Evolutionary conservation across 2,797 vertebrate species (phyloP), one percentile per base, ranked within the genome.

Genomic region (Sylvilagus floridanus): DNA sequence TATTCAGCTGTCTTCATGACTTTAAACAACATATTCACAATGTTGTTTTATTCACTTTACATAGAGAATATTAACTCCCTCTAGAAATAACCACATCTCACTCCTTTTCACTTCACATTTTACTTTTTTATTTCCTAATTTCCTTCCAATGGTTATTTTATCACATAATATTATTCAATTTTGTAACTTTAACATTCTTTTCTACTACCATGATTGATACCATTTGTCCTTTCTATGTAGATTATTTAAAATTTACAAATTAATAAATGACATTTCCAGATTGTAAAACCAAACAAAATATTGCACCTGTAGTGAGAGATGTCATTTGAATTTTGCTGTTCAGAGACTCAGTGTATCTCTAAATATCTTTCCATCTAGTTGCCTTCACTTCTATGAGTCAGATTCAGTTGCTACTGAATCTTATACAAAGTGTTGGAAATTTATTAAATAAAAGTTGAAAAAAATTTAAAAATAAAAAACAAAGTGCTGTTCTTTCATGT

Each of bases 1-100:
- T 84, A 77, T 84, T 91, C 65, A 42, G 9, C 78, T 91, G 22
- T 6, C 83, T 92, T 92, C 60, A 68, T 63, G 37, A 82, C 4
- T 77, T 84, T 73, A 85, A 72, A 76, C 14, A 88, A 77, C 17
- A n/a, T 75, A 52, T 21, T 88, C 69, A 50, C 35, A 81, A 65
- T 4, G 62, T 28, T 82, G 1, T 62, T 79, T 68, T 92, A 65
- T n/a, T 37, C 14, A 84, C 13, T 69, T 91, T 78, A n/a, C 1
- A 54, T 21, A 84, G 32, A 84, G 52, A 87, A 82, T 60, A 78
- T 47, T 77, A 19, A 68, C 57, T 78, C 7, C 12, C 5, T 78
- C 37, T 6, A 68, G 50, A 84, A 90, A 50, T 81, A 8, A 84
- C 62, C 35, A 35, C 16, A 47, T 24, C 79, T 79, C 76, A 28